Evolutionary conservation across 2,797 vertebrate genomes (phyloP).

Genomic region (Bradypodion pumilum): DNA sequence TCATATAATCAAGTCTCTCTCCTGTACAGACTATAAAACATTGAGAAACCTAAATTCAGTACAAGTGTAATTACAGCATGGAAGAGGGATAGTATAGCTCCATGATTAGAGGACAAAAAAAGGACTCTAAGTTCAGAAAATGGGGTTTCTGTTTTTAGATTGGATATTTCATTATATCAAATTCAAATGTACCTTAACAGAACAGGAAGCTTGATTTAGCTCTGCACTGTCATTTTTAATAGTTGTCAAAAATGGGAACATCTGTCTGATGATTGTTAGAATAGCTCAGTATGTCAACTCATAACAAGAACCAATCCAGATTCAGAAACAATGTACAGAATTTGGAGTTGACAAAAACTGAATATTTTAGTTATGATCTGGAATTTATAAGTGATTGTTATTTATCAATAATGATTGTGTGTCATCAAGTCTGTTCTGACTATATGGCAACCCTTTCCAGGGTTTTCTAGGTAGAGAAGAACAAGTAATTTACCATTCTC

Average conservation of each 20-base stretch:
- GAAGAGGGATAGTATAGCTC: not conserved
- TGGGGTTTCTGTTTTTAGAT: not conserved
- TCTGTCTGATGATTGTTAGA: not conserved
- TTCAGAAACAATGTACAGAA: fast-evolving
- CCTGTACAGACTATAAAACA: not conserved
- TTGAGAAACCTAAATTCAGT: not conserved
- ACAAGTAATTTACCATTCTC: too few species aligned
- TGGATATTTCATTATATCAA: not conserved
- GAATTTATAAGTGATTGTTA: not conserved
- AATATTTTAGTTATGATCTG: not conserved
- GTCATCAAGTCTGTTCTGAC: too few species aligned
- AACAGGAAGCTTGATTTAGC: not conserved
- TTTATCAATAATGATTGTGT: too few species aligned
- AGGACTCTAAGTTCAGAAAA: not conserved
- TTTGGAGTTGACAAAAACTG: not conserved
- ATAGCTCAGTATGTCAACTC: not conserved
- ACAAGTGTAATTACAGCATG: not conserved
- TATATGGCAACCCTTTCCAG: too few species aligned
- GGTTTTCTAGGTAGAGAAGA: too few species aligned
- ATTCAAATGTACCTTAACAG: not conserved
- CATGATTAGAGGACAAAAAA: not conserved
- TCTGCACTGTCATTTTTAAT: not conserved
- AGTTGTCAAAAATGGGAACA: not conserved
- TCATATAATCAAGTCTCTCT: not conserved
- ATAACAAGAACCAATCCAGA: not conserved